Evolutionary conservation across 2,888 invertebrate species (phyloP), one percentile per base, ranked within the genome.

Genomic region (Gordius sp.): DNA sequence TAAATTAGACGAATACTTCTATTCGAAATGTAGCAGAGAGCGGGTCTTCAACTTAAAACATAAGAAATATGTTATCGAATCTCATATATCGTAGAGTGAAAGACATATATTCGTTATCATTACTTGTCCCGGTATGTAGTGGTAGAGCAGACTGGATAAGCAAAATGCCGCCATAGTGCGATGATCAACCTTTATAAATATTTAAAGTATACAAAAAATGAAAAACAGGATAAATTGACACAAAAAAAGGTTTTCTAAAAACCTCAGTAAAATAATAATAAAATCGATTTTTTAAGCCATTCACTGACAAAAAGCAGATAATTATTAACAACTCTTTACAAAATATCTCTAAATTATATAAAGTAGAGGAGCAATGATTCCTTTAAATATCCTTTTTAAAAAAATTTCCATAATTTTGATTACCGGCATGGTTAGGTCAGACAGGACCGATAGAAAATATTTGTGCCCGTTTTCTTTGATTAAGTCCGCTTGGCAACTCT

Each of bases 101-200:
- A n/a, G n/a, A n/a, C n/a, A n/a, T n/a, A n/a, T n/a, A n/a, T n/a
- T n/a, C n/a, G n/a, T n/a, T n/a, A n/a, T n/a, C 26, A 62, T 61
- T 61, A 69, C 69, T 72, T 89, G 87, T 0, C 87, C 89, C 26
- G 79, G 76, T 41, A 77, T 76, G 69, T 82, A 83, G 66, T 82
- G 79, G 68, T 84, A 79, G 28, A 93, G 89, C 61, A 93, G 82
- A 65, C 82, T 81, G 1, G 91, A 81, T 61, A 97, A 71, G 20
- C 91, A 85, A 71, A 89, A 97, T 24, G 89, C 87, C 2, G 93
- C 85, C 68, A 89, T 75, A 2, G 86, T 87, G 58, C 91, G 77
- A 67, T 85, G 79, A 63, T 85, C 81, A 60, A 72, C 4, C 47
- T 47, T n/a, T n/a, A n/a, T n/a, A n/a, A n/a, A n/a, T 33, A 33